These are phyloP conservation scores for Cephalopachus bancanus DNA, from an alignment of 2,797 vertebrate genomes.

Conservation along the genomic window DNA sequence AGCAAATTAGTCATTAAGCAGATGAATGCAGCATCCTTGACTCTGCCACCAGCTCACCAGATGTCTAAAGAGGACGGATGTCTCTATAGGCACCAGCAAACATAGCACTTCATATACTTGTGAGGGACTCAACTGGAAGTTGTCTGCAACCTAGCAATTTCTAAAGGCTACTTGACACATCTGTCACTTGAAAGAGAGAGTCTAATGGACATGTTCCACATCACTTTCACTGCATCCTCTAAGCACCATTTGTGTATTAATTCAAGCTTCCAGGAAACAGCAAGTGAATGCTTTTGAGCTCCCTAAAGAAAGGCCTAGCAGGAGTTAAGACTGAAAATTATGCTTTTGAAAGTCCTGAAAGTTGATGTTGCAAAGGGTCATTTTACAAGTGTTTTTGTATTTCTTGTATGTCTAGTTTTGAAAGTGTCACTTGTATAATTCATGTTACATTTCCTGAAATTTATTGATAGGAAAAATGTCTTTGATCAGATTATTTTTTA, in stretches of 20 bases:
- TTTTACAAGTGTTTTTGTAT: conserved; percentile 49
- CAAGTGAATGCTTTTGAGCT: not conserved
- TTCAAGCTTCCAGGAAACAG: conserved; percentile 30
- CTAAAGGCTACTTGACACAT: conserved; percentile 63
- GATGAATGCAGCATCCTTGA: not conserved
- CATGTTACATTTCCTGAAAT: conserved; percentile 45
- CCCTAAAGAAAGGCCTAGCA: conserved; percentile 1
- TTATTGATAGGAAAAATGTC: conserved; percentile 23
- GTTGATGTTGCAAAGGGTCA: not conserved
- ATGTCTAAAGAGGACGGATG: conserved; percentile 39
- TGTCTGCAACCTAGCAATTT: conserved; percentile 43
- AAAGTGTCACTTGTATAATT: conserved; percentile 19
- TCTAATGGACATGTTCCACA: conserved; percentile 5
- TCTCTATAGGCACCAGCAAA: not conserved
- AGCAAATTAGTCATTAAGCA: conserved; percentile 63
- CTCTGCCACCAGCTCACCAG: conserved; percentile 33
- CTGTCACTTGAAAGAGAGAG: conserved; percentile 68
- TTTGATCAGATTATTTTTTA: not conserved
- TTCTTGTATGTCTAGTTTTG: conserved; percentile 27
- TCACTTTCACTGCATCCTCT: conserved; percentile 4
- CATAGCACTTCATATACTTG: not conserved
- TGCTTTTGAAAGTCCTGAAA: not conserved
- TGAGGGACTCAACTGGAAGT: conserved; percentile 24
- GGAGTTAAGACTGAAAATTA: not conserved
- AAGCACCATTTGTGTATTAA: conserved; percentile 30